These are phyloP conservation scores for Choloepus hoffmanni DNA, from an alignment of 2,113 vertebrate genomes.

Conservation along the genomic window DNA sequence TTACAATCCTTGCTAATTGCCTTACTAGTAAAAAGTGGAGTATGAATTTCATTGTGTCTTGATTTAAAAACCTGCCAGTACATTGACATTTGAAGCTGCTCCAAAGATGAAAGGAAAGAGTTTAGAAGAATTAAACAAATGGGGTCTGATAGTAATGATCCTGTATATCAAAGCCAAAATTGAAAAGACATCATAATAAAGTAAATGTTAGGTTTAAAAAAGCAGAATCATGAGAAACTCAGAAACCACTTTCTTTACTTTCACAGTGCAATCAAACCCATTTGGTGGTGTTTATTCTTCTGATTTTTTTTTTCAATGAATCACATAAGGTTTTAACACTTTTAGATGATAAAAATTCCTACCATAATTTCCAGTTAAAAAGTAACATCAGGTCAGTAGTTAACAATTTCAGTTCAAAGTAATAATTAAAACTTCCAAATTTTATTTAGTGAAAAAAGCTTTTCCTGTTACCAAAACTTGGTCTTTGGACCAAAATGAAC, in stretches of 20 bases:
- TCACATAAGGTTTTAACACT: not conserved
- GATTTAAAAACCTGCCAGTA: not conserved
- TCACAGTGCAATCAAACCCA: not conserved
- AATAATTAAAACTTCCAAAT: not conserved
- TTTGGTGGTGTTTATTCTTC: not conserved
- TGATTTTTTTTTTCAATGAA: not conserved
- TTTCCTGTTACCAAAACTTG: not conserved
- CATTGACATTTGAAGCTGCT: not conserved
- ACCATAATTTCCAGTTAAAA: not conserved
- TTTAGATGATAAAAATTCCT: not conserved
- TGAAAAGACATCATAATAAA: not conserved
- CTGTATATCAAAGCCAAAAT: not conserved
- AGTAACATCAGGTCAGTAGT: not conserved
- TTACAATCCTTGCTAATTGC: not conserved
- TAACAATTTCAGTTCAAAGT: not conserved
- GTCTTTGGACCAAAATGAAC: not conserved
- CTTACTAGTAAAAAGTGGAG: not conserved
- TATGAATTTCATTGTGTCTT: not conserved
- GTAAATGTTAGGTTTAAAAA: not conserved
- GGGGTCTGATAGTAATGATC: not conserved
- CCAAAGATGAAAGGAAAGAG: not conserved
- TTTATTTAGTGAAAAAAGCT: not conserved
- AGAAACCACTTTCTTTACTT: not conserved
- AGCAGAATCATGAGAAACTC: not conserved
- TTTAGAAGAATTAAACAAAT: conserved; percentile 19